A percentile compares a stretch with the other conserved stretches of the same genome.
phyloP scores from a whole-genome alignment of 2,888 invertebrate species.

The Biston betularia region DNA sequence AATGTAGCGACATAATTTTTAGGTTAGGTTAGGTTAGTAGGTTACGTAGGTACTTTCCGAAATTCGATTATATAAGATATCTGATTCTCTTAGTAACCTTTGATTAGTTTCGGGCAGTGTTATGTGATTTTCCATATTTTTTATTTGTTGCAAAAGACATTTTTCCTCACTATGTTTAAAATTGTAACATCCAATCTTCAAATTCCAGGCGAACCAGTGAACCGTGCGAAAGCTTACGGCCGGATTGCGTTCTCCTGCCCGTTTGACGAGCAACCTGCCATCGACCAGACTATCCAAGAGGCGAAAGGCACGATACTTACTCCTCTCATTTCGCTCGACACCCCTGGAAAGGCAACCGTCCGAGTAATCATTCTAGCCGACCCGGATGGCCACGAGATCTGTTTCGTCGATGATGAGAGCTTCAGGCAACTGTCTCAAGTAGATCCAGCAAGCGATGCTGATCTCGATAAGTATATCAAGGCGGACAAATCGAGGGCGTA shows the following conservation, averaged over 20 bases:
- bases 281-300: conserved; percentile 91
- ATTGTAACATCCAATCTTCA: background rate
- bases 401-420: conserved; percentile 98
- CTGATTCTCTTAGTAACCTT: too few relatives aligned
- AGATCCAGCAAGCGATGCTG: conserved; percentile 93
- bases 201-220: conserved; percentile 87
- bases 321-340: conserved; percentile 96
- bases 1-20: too few relatives aligned
- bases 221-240: conserved; percentile 96
- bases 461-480: conserved; percentile 91
- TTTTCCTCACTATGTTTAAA: background rate
- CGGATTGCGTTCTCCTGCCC: conserved; percentile 98
- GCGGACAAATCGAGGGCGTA: conserved; percentile 87
- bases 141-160: too few relatives aligned
- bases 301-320: conserved; percentile 92
- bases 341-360: conserved; percentile 98
- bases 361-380: conserved; percentile 98
- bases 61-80: too few relatives aligned
- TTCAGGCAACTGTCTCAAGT: conserved; percentile 95
- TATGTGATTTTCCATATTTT: too few relatives aligned
- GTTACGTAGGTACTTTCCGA: too few relatives aligned
- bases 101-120: too few relatives aligned
- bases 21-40: too few relatives aligned
- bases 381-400: conserved; percentile 99
- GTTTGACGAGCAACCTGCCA: conserved; percentile 89